Evolutionary conservation across 2,113 vertebrate species (phyloP).

Genomic region (Nycticryphes semicollaris): DNA sequence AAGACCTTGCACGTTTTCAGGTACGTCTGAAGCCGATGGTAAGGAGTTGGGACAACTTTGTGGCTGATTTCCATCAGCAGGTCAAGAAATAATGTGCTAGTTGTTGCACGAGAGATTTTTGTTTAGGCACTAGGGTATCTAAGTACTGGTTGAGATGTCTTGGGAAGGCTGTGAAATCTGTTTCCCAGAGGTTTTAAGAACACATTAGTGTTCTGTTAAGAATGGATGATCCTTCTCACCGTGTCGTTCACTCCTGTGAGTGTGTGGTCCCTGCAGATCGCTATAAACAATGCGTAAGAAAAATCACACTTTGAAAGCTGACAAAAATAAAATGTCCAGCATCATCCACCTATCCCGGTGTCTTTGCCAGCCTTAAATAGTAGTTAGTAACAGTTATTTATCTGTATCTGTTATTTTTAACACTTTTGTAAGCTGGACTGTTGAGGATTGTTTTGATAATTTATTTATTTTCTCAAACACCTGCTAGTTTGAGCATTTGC

Average conservation of each 20-base stretch:
- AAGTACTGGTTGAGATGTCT: not conserved
- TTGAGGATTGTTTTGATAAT: not conserved
- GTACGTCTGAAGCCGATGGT: not conserved
- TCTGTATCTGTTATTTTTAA: not conserved
- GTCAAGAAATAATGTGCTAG: not conserved
- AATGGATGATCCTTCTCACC: not conserved
- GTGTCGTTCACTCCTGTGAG: not conserved
- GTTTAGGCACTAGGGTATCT: not conserved
- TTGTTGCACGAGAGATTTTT: not conserved
- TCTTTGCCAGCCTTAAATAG: not conserved
- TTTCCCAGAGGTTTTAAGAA: not conserved
- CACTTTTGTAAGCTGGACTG: not conserved
- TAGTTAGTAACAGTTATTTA: not conserved
- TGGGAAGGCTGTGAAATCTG: not conserved
- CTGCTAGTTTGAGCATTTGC: not conserved
- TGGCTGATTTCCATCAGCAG: not conserved
- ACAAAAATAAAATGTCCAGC: not conserved
- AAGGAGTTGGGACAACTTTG: not conserved
- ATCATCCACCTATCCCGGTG: not conserved
- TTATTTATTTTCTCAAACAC: constrained; percentile 3
- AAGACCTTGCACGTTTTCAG: not conserved
- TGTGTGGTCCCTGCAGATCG: not conserved
- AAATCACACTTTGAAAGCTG: not conserved
- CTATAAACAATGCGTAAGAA: not conserved
- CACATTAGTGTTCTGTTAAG: not conserved